Conservation (phyloP, 2,888 invertebrate species). For the Dynastes hyllus region DNA sequence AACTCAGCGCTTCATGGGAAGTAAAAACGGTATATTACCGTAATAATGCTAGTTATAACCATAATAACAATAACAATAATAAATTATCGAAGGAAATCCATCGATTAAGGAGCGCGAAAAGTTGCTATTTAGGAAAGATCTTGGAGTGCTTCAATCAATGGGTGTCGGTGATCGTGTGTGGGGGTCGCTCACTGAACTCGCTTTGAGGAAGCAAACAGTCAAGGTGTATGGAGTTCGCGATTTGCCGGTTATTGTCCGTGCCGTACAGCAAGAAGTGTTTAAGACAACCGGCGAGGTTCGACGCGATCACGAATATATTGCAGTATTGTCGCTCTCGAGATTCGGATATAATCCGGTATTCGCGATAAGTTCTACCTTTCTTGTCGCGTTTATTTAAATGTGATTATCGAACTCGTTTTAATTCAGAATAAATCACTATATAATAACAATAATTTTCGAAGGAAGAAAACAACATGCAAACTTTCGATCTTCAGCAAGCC, state of each 20-base stretch:
- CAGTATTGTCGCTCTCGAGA: conserved; percentile 7
- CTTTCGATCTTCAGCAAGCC: conserved; percentile 64
- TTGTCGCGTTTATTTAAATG: conserved; percentile 15
- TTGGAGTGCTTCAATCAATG: conserved; percentile 8
- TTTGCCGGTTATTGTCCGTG: conserved; percentile 60
- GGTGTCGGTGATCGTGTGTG: conserved; percentile 26
- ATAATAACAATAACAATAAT: background rate
- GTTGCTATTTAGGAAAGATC: background rate
- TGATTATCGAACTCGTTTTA: conserved; percentile 6
- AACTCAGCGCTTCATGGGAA: background rate
- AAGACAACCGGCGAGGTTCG: conserved; percentile 23
- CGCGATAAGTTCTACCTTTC: conserved; percentile 9
- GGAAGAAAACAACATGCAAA: conserved; percentile 62
- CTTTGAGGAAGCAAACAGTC: conserved; percentile 35
- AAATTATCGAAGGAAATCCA: background rate
- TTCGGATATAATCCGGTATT: conserved; percentile 27
- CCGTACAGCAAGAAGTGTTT: conserved; percentile 53
- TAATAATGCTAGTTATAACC: background rate
- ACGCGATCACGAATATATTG: conserved; percentile 13
- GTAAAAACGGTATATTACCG: background rate
- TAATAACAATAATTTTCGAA: background rate
- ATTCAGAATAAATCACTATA: too few species aligned
- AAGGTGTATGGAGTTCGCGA: conserved; percentile 54
- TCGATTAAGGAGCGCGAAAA: background rate
- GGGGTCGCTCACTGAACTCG: conserved; percentile 47